Conservation (phyloP, 2,888 invertebrate genomes). For the Pseudanteris insignis region DNA sequence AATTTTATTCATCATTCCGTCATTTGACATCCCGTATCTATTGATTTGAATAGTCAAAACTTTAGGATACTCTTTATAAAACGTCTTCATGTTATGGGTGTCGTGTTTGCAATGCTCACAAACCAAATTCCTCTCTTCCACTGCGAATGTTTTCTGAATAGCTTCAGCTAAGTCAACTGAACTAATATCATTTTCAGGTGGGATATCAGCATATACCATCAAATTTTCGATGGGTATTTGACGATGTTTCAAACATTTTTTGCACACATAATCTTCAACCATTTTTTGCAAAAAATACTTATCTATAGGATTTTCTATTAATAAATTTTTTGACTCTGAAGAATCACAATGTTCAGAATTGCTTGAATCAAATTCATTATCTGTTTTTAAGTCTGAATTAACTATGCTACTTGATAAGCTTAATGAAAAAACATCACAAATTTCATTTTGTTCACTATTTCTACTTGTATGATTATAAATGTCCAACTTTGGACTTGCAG, state of each 20-base stretch:
- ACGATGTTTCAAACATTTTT: slow-evolving; percentile 52
- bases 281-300: slow-evolving; percentile 54
- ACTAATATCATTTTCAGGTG: slow-evolving; percentile 43
- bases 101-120: slow-evolving; percentile 55
- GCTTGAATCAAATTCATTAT: too few relatives aligned
- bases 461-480: not conserved
- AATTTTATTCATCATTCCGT: slow-evolving; percentile 54
- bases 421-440: too few relatives aligned
- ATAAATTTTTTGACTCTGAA: slow-evolving; percentile 3
- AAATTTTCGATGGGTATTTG: slow-evolving; percentile 55
- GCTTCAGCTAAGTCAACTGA: slow-evolving; percentile 48
- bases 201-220: slow-evolving; percentile 56
- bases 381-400: too few relatives aligned
- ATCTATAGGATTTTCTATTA: slow-evolving; percentile 52
- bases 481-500: not conserved
- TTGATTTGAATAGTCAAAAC: slow-evolving; percentile 56
- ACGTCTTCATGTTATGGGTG: slow-evolving; percentile 51
- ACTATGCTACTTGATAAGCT: too few relatives aligned
- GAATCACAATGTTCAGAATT: too few relatives aligned
- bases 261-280: slow-evolving; percentile 55
- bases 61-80: slow-evolving; percentile 53
- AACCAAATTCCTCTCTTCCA: slow-evolving; percentile 53
- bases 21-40: slow-evolving; percentile 53
- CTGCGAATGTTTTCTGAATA: slow-evolving; percentile 50
- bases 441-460: too few relatives aligned